Evolutionary conservation across 2,888 invertebrate species (phyloP), one percentile per base, ranked within the genome.

Genomic region (Euplexia lucipara): DNA sequence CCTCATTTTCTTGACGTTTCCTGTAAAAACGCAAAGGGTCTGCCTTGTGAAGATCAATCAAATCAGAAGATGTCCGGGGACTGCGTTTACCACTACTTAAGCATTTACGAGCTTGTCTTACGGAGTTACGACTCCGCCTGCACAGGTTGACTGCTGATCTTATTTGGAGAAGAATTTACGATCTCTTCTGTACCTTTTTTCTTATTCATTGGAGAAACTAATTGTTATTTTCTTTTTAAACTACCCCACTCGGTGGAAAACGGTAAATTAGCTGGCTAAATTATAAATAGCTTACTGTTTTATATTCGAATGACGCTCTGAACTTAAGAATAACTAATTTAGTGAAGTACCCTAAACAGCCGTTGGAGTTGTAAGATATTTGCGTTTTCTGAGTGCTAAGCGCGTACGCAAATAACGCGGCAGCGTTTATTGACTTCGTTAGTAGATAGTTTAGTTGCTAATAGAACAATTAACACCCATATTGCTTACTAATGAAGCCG

Each of bases 41-140:
- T 86, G 82, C 86, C 85, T 86, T 79, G 88, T 87, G 88, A 86
- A 92, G 91, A 94, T 94, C 95, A 92, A 95, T 95, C 94, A 95
- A 93, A 93, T 91, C 93, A 91, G 87, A 86, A 87, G 90, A 89
- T 87, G 87, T 86, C 86, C 82, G 78, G 87, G 87, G 87, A 84
- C 85, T 84, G 81, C 86, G 84, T 87, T 89, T 88, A 86, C 87
- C 88, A 88, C 89, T 91, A 90, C 90, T 91, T 89, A 90, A 89
- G 85, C 89, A 92, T 91, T 92, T 92, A 91, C 91, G 90, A 90
- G 90, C 82, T 86, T 90, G 89, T 91, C 91, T 92, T 88, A 83
- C 83, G 83, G 84, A 88, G 88, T 90, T 89, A 88, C 87, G 88
- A 86, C 87, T 84, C 79, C 83, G 79, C 85, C 84, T 85, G 87